These are phyloP conservation scores for Crenuchus spilurus DNA, from an alignment of 2,797 vertebrate genomes.

Conservation along the genomic window DNA sequence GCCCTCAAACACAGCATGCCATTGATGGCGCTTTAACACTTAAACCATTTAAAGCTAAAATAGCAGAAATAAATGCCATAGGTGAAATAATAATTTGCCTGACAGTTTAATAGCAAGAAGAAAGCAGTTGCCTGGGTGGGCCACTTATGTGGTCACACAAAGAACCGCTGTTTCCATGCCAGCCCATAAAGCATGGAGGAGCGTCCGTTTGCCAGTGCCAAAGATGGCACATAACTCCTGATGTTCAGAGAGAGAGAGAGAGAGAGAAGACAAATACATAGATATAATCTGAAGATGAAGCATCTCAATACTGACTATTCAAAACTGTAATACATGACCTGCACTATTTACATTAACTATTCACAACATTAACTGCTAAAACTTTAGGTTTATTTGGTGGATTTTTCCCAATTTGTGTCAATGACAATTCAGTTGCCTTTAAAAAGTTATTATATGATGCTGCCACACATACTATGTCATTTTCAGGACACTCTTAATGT, in stretches of 20 bases:
- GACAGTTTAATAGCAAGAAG: constrained; percentile 50
- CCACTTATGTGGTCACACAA: constrained; percentile 84
- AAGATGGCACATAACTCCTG: constrained; percentile 7
- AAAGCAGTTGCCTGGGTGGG: constrained; percentile 49
- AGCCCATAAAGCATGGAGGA: constrained; percentile 71
- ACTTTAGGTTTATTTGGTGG: too few relatives aligned
- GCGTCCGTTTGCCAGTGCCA: constrained; percentile 80
- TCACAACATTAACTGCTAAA: too few relatives aligned
- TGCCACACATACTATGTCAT: too few relatives aligned
- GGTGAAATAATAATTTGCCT: constrained; percentile 49
- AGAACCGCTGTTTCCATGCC: constrained; percentile 83
- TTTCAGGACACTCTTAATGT: too few relatives aligned
- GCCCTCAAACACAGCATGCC: constrained; percentile 18
- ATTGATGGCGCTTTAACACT: constrained; percentile 24
- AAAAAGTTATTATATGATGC: too few relatives aligned
- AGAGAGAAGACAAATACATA: constrained; percentile 46
- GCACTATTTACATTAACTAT: too few relatives aligned
- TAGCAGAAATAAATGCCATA: constrained; percentile 45
- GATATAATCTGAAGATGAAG: constrained; percentile 72
- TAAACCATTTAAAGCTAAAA: constrained; percentile 41
- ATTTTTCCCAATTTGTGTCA: too few relatives aligned
- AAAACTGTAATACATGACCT: neutral
- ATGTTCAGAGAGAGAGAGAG: constrained; percentile 21
- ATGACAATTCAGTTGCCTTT: too few relatives aligned
- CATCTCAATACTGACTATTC: constrained; percentile 62